Evolutionary conservation across 2,888 invertebrate species (phyloP), one percentile per base, ranked within the genome.

Genomic region (Amiota mariae): DNA sequence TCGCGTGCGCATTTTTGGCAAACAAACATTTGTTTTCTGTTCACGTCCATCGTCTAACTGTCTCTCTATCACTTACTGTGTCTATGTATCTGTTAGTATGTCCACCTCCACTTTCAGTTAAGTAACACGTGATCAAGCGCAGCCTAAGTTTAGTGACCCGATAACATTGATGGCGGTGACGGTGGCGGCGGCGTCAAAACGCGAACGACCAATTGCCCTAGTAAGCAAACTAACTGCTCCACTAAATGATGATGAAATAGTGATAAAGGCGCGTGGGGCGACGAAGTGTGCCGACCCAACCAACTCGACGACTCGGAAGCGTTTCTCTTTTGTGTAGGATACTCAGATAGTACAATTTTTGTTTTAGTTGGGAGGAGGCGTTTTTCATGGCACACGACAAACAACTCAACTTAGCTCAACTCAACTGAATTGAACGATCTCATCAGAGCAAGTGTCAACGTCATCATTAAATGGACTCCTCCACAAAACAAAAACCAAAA

Each of bases 391-490:
- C 59, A 18, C 20, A 20, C 57, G 18, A 18, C 18, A 18, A 8
- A 18, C 57, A 10, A 57, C 15, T 8, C 57, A 81, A 81, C 51
- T 8, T 20, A 10, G 20, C 15, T 8, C 57, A 81, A 81, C 51
- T 8, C 57, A 57, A 18, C 57, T 18, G 70, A 48, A 67, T 59
- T 79, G 75, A 81, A 81, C 51, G 75, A 82, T 78, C 78, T 82
- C 84, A 71, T 6, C 2, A 51, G 49, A 15, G 59, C 59, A 18
- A 59, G 20, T 59, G 59, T 66, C 66, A 66, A 66, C 66, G 66
- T 66, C 66, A 66, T 66, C 48, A 18, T 66, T 48, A 66, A 66
- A 66, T 66, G 48, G 66, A 66, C 66, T 66, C 66, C 66, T 66
- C 66, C 59, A 59, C 59, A 59, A 66, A 66, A 63, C 46, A 36